These are phyloP conservation scores for Doryteuthis pealeii DNA, from an alignment of 1,140 invertebrate genomes.

Conservation along the genomic window DNA sequence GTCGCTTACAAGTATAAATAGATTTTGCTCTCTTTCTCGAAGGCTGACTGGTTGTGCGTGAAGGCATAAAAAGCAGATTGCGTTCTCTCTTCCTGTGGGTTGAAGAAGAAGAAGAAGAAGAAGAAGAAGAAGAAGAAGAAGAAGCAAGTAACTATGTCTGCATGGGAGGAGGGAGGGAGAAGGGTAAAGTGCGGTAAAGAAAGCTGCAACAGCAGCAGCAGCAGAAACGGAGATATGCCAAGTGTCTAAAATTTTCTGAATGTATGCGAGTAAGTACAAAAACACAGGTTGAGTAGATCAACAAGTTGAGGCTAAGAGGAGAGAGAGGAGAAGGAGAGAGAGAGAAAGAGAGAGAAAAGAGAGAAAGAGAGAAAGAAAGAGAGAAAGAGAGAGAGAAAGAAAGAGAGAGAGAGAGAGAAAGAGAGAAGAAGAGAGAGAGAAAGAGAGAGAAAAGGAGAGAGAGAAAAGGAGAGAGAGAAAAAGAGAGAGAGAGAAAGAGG, in stretches of 20 bases:
- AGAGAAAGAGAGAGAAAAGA: neutral
- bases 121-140: constrained; percentile 6
- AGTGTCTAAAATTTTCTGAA: neutral
- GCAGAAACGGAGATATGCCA: neutral
- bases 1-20: no score
- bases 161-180: neutral
- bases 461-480: neutral
- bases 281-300: no score
- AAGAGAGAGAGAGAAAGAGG: neutral
- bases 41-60: neutral
- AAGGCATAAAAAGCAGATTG: neutral
- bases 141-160: neutral
- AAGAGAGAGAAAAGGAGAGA: neutral
- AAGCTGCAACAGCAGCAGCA: neutral
- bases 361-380: neutral
- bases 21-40: neutral
- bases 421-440: neutral
- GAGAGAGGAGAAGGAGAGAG: neutral
- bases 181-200: neutral
- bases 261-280: no score
- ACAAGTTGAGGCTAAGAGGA: neutral
- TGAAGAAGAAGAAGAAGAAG: constrained; percentile 1
- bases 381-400: neutral
- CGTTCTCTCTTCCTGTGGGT: neutral
- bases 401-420: neutral